These are phyloP conservation scores for Coptodon rendalli DNA, from an alignment of 2,113 vertebrate species.

Conservation along the genomic window DNA sequence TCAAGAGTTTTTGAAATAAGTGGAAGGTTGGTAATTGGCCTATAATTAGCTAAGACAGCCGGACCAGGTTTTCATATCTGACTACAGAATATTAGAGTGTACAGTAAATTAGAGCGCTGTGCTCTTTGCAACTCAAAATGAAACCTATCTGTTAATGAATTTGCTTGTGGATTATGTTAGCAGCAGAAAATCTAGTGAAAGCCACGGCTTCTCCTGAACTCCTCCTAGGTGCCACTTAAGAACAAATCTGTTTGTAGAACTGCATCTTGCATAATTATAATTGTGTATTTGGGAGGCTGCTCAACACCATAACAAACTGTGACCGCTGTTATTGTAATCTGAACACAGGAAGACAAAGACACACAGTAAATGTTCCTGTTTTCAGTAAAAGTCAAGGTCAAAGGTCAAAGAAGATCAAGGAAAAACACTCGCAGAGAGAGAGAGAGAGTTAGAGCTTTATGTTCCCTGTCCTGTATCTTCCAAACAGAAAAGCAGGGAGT, in stretches of 20 bases:
- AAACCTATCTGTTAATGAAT: not conserved
- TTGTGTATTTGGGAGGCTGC: not conserved
- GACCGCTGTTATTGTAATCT: not conserved
- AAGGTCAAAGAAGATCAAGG: conserved; percentile 10
- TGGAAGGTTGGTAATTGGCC: not conserved
- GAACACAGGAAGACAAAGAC: not conserved
- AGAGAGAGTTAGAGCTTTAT: not conserved
- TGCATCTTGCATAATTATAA: not conserved
- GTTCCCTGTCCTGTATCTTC: not conserved
- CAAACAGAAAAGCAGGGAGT: conserved; percentile 44
- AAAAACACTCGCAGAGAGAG: not conserved
- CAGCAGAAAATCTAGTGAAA: not conserved
- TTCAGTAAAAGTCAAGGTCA: conserved; percentile 20
- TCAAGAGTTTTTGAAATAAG: not conserved
- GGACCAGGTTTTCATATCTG: not conserved
- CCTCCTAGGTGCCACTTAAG: not conserved
- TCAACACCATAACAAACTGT: not conserved
- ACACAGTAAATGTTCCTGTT: not conserved
- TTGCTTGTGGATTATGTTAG: not conserved
- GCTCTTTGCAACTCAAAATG: not conserved
- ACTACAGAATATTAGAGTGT: not conserved
- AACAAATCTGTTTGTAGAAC: not conserved
- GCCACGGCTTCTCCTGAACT: not conserved
- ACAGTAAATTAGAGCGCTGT: not conserved
- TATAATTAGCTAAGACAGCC: not conserved